Evolutionary conservation across 2,113 vertebrate genomes (phyloP).

Genomic region (Onychostoma macrolepis): DNA sequence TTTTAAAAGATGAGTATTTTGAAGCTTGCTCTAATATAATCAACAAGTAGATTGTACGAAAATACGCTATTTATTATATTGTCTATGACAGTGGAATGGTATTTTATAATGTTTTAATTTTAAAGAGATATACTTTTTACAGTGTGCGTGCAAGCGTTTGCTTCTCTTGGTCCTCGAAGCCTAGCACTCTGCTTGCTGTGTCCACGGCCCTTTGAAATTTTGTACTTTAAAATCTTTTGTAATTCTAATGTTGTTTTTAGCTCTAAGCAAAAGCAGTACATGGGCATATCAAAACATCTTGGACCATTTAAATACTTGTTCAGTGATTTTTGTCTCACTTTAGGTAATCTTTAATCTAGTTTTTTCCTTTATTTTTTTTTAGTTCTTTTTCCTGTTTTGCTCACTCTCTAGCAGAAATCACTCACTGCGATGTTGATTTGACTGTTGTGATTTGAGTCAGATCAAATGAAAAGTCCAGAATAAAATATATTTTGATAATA

Average conservation of each 20-base stretch:
- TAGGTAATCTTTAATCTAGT: slow-evolving; percentile 73
- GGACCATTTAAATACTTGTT: slow-evolving; percentile 92
- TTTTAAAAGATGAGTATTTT: slow-evolving; percentile 70
- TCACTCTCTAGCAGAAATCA: slow-evolving; percentile 78
- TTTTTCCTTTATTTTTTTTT: slow-evolving; percentile 79
- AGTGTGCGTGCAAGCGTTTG: slow-evolving; percentile 74
- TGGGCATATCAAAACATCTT: slow-evolving; percentile 88
- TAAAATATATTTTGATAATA: slow-evolving; percentile 99
- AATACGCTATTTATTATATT: slow-evolving; percentile 70
- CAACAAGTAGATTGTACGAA: slow-evolving; percentile 66
- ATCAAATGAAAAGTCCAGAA: slow-evolving; percentile 97
- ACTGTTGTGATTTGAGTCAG: slow-evolving; percentile 97
- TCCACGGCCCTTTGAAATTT: slow-evolving; percentile 86
- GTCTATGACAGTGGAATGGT: slow-evolving; percentile 79
- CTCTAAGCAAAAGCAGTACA: slow-evolving; percentile 70
- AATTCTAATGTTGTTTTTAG: slow-evolving; percentile 92
- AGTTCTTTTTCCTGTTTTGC: slow-evolving; percentile 78
- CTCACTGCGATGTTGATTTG: slow-evolving; percentile 94
- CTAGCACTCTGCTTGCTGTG: slow-evolving; percentile 86
- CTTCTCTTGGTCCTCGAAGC: slow-evolving; percentile 81
- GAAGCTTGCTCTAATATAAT: slow-evolving; percentile 70
- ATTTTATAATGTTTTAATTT: slow-evolving; percentile 79
- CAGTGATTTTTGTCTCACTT: slow-evolving; percentile 80
- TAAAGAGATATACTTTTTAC: slow-evolving; percentile 71
- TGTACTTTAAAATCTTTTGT: slow-evolving; percentile 95